Evolutionary conservation across 2,113 vertebrate species (phyloP), one percentile per base, ranked within the genome.

Genomic region (Aleadryas rufinucha): DNA sequence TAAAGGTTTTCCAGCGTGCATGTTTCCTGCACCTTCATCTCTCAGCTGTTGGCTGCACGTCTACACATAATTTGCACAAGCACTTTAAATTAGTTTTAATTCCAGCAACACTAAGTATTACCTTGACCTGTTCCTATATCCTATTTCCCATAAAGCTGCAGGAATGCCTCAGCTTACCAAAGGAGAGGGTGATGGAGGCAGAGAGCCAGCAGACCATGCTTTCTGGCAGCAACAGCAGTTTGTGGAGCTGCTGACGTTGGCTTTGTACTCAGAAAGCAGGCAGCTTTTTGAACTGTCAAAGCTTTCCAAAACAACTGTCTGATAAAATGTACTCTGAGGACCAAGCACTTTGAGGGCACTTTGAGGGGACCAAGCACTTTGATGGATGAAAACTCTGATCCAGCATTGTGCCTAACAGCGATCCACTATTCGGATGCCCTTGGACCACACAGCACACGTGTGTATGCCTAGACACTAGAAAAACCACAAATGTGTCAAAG

Each of bases 381-480:
- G 19, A 1, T 1, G 13, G 37, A 17, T 31, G 13, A 60, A 63
- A 68, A 26, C 2, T 49, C 35, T 39, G 54, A 81, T 80, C 59
- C 35, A 50, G 30, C 7, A 1, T 5, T 28, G 19, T 4, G 3
- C 14, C 66, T 65, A 23, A 31, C 47, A 85, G 45, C 3, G 9
- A 52, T 59, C 5, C 1, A 2, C 27, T 56, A 2, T 35, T 50
- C 0, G 0, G 19, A 27, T 17, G 13, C 11, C 24, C n/a, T 69
- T 7, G 4, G 64, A 80, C 27, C 27, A 21, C 26, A 64, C 11
- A 77, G 68, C 53, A 47, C 26, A 18, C 0, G 2, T 45, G n/a
- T 39, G 49, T 6, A 10, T 3, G 3, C 28, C 72, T 41, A 66
- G 37, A 22, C 27, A 45, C 24, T 7, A 7, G n/a, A 86, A 91